Evolutionary conservation across 2,888 invertebrate species (phyloP).

Genomic region (Mythimna impura): DNA sequence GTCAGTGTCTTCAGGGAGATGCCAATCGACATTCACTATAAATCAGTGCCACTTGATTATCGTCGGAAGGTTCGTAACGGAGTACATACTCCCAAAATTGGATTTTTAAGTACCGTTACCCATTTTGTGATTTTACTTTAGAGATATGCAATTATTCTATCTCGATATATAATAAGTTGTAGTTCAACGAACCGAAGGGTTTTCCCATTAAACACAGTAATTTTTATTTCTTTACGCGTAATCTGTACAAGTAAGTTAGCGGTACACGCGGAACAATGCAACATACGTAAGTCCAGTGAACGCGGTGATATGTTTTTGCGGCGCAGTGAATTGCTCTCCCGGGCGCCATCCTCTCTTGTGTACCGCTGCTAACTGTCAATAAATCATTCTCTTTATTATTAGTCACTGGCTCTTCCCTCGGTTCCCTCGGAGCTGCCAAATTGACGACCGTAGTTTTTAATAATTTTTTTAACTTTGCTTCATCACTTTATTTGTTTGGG

Average conservation of each 20-base stretch:
- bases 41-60: constrained; percentile 60
- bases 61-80: constrained; percentile 50
- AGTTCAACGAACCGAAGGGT: constrained; percentile 44
- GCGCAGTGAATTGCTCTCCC: constrained; percentile 77
- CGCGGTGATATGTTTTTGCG: constrained; percentile 78
- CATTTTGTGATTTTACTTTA: constrained; percentile 55
- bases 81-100: constrained; percentile 49
- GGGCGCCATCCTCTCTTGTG: constrained; percentile 71
- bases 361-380: constrained; percentile 78
- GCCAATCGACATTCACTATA: constrained; percentile 52
- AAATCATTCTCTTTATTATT: constrained; percentile 77
- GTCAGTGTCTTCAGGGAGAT: constrained; percentile 44
- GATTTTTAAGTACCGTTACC: constrained; percentile 57
- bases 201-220: constrained; percentile 36
- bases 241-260: constrained; percentile 57
- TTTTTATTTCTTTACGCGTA: constrained; percentile 44
- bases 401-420: constrained; percentile 46
- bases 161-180: constrained; percentile 22
- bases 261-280: constrained; percentile 62
- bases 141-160: constrained; percentile 39
- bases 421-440: constrained; percentile 37
- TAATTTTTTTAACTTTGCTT: constrained; percentile 23
- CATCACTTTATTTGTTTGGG: constrained; percentile 7
- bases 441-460: constrained; percentile 31
- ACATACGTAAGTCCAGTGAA: constrained; percentile 61